Conservation (phyloP, 2,113 vertebrate genomes). For the Cheilinus undulatus region DNA sequence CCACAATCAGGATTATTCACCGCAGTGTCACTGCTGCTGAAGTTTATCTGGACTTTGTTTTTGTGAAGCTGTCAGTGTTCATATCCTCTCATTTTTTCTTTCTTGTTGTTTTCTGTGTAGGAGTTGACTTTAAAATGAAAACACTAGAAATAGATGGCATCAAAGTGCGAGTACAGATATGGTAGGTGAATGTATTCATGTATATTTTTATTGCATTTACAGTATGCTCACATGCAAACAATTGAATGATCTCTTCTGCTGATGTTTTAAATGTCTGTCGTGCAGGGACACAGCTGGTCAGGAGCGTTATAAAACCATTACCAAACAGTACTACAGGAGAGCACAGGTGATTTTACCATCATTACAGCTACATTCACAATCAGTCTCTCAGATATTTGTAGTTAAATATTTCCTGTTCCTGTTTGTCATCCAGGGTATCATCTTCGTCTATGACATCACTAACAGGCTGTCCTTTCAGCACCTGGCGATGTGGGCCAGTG, state of each 20-base stretch:
- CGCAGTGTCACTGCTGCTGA: neutral
- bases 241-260: neutral
- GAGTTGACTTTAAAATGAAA: constrained; percentile 89
- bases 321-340: constrained; percentile 97
- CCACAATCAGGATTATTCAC: neutral
- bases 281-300: constrained; percentile 97
- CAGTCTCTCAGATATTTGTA: neutral
- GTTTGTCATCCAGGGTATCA: constrained; percentile 86
- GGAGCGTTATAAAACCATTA: constrained; percentile 97
- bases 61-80: neutral
- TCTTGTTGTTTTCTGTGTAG: constrained; percentile 49
- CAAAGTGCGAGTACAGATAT: constrained; percentile 86
- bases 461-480: constrained; percentile 93
- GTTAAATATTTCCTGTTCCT: neutral
- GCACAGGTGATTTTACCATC: constrained; percentile 88
- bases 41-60: neutral
- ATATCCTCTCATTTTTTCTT: neutral
- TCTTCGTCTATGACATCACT: constrained; percentile 96
- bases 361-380: neutral
- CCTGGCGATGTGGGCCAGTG: constrained; percentile 96
- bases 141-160: constrained; percentile 84
- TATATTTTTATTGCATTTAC: neutral
- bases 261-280: constrained; percentile 39
- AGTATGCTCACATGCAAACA: neutral
- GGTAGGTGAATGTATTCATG: constrained; percentile 67